Evolutionary conservation across 2,797 vertebrate genomes (phyloP), one percentile per base, ranked within the genome.

Genomic region (Lepus townsendii): DNA sequence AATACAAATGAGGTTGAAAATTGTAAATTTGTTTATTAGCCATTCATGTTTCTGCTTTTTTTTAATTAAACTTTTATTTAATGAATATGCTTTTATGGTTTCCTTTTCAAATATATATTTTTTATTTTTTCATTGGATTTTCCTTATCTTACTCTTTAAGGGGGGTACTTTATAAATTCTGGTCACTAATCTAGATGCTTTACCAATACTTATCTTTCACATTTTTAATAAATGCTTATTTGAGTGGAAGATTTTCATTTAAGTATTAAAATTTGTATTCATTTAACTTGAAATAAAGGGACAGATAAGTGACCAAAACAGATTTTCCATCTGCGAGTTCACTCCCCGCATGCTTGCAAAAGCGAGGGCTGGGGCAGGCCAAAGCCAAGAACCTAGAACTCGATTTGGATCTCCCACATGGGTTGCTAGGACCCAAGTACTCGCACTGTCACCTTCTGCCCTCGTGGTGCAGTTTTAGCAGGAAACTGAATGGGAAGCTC

Each of bases 1-100:
- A 62, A 73, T 82, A 77, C 75, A 85, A 94, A 93, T n/a, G 75
- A 85, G 52, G 12, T 72, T 92, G 42, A 84, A 83, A 35, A 85
- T 76, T 86, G 88, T 88, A 85, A 32, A 19, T n/a, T 19, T 76
- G 62, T 83, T 82, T 88, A 35, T 57, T 66, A 52, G 7, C 7
- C 32, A n/a, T 65, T 84, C 72, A 77, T 30, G 32, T 66, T 85
- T 90, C 19, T 47, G 32, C 47, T 42, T 83, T 93, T 72, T 83
- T 93, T 72, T 35, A 35, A 35, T 35, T 35, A 35, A 35, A 35
- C 35, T 35, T 35, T 35, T 35, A 35, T 35, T 35, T 35, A 35
- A 35, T 35, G 3, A 35, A 35, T 35, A 35, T 47, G 32, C 47
- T 42, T 83, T 93, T 72, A 50, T 60, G 12, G 66, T 71, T 75